These are phyloP conservation scores for Falcunculus frontatus DNA, from an alignment of 2,113 vertebrate genomes.

Conservation along the genomic window DNA sequence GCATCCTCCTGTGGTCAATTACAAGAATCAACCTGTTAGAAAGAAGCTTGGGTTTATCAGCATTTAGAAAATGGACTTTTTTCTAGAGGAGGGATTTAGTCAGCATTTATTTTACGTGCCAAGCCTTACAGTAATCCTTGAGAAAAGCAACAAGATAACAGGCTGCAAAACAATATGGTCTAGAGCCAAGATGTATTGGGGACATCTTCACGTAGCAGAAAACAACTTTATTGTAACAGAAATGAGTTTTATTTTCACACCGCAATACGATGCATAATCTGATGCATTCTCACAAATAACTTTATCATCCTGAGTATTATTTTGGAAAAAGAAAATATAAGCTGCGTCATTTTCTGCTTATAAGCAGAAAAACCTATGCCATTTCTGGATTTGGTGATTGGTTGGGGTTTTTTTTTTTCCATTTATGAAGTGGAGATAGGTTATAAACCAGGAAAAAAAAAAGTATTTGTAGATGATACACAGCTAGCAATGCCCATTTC, in stretches of 20 bases:
- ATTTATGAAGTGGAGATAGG: conserved; percentile 74
- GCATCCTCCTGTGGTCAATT: background rate
- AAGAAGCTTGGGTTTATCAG: background rate
- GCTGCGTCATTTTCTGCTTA: background rate
- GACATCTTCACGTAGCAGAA: background rate
- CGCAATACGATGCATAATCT: background rate
- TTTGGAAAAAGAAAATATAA: background rate
- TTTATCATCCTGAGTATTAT: background rate
- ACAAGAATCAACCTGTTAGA: background rate
- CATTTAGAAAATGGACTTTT: background rate
- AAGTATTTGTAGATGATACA: conserved; percentile 80
- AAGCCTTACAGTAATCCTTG: background rate
- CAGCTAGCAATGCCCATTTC: conserved; percentile 70
- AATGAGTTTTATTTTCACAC: background rate
- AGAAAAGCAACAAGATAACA: background rate
- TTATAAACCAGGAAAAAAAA: conserved; percentile 73
- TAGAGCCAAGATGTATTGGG: background rate
- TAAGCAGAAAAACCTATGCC: background rate
- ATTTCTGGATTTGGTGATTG: background rate
- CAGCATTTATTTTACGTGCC: background rate
- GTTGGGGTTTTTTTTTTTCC: background rate
- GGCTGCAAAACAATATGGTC: background rate
- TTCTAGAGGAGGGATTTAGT: background rate
- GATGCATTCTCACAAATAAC: background rate
- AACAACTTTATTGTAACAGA: background rate